These are phyloP conservation scores for Reticulitermes lucifugus DNA, from an alignment of 2,888 invertebrate genomes.

Conservation along the genomic window DNA sequence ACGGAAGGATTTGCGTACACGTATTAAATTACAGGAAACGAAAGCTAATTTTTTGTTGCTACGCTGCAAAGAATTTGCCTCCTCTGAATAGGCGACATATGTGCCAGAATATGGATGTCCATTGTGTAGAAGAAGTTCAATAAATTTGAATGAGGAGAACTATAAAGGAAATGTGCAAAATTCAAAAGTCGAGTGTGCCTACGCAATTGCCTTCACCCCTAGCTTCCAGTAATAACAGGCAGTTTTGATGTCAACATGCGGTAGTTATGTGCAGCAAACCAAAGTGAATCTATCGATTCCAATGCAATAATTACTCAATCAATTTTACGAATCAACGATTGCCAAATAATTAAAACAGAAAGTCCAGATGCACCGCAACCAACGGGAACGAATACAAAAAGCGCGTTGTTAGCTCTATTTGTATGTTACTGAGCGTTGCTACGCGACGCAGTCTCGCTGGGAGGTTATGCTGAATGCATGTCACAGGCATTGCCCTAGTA, in stretches of 20 bases:
- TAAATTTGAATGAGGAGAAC: not conserved
- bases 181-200: not conserved
- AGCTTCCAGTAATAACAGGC: not conserved
- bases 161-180: not conserved
- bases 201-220: not conserved
- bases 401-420: slow-evolving; percentile 2
- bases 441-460: not conserved
- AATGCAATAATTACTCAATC: slow-evolving; percentile 44
- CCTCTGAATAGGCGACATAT: too few relatives aligned
- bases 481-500: not conserved
- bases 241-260: slow-evolving; percentile 17
- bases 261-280: slow-evolving; percentile 37
- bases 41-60: too few relatives aligned
- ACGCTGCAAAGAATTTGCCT: too few relatives aligned
- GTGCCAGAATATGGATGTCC: too few relatives aligned
- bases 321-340: slow-evolving; percentile 44
- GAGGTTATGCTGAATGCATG: not conserved
- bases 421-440: slow-evolving; percentile 18
- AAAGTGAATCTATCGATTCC: slow-evolving; percentile 21
- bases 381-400: slow-evolving; percentile 5
- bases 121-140: too few relatives aligned
- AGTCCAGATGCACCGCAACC: slow-evolving; percentile 23
- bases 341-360: slow-evolving; percentile 47
- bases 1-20: too few relatives aligned
- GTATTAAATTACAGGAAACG: too few relatives aligned